Conservation (phyloP, 2,113 vertebrate genomes). For the Leuciscus idus region DNA sequence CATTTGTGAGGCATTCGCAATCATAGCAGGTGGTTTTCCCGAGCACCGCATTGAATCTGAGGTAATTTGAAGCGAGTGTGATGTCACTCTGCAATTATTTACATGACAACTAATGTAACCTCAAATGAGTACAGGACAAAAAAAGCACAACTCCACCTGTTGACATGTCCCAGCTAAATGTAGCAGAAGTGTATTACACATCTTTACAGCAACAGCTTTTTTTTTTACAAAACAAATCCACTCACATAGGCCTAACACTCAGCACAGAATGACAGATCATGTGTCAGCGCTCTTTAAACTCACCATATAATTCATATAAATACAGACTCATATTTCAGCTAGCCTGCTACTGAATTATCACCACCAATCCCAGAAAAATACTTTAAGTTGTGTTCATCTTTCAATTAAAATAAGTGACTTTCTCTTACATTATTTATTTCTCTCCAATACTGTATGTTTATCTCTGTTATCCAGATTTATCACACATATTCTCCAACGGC, state of each 20-base stretch:
- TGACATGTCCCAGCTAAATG: background rate
- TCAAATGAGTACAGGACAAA: background rate
- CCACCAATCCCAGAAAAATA: background rate
- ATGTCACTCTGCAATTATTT: constrained; percentile 10
- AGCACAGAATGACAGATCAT: background rate
- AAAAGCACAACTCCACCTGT: background rate
- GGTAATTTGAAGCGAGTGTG: background rate
- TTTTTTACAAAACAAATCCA: background rate
- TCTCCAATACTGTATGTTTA: background rate
- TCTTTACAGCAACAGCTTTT: background rate
- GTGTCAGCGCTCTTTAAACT: background rate
- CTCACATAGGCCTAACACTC: background rate
- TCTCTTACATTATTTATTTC: background rate
- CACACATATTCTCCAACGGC: background rate
- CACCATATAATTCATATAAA: background rate
- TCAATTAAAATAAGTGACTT: background rate
- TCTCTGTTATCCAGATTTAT: background rate
- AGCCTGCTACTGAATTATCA: background rate
- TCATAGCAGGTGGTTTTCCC: background rate
- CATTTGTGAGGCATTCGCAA: background rate
- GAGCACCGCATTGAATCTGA: background rate
- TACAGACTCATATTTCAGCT: background rate
- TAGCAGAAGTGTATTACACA: background rate
- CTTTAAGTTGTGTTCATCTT: background rate
- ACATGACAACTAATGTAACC: background rate